Percentiles rank a stretch among this genome's conserved stretches.
phyloP scores from a whole-genome alignment of 2,113 vertebrate genomes.

The Prionailurus viverrinus region DNA sequence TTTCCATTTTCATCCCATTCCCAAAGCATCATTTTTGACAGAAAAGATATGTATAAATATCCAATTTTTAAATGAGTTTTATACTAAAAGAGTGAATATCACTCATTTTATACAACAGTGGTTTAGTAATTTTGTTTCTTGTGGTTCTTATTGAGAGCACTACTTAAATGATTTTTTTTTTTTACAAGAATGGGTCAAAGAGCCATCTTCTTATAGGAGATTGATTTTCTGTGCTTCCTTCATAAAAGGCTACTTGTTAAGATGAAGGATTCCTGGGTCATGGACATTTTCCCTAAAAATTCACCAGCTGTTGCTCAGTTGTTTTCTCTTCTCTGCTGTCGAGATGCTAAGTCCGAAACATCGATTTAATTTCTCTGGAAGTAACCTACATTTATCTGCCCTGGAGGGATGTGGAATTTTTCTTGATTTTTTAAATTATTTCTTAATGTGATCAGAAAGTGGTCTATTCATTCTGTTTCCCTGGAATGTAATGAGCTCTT shows the following conservation, averaged over 20 bases:
- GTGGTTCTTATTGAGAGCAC: background rate
- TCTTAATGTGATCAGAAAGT: background rate
- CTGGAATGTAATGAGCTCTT: background rate
- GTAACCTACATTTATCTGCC: background rate
- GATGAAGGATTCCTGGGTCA: background rate
- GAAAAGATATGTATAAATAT: background rate
- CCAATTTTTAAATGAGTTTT: background rate
- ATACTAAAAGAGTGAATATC: background rate
- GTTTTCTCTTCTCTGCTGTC: background rate
- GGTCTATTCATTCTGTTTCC: background rate
- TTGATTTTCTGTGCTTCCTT: background rate
- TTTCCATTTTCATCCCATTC: background rate
- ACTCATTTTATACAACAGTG: background rate
- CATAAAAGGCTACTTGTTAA: background rate
- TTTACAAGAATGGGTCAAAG: background rate
- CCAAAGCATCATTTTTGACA: background rate
- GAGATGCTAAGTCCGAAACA: background rate
- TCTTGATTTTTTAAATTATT: background rate
- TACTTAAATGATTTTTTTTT: background rate
- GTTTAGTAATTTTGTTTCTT: background rate
- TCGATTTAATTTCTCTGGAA: conserved; percentile 19
- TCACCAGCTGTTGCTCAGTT: background rate
- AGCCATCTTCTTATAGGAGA: background rate
- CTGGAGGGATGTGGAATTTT: background rate
- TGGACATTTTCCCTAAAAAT: background rate